Conservation (phyloP, 2,113 vertebrate species). For the Nothocercus nigrocapillus region DNA sequence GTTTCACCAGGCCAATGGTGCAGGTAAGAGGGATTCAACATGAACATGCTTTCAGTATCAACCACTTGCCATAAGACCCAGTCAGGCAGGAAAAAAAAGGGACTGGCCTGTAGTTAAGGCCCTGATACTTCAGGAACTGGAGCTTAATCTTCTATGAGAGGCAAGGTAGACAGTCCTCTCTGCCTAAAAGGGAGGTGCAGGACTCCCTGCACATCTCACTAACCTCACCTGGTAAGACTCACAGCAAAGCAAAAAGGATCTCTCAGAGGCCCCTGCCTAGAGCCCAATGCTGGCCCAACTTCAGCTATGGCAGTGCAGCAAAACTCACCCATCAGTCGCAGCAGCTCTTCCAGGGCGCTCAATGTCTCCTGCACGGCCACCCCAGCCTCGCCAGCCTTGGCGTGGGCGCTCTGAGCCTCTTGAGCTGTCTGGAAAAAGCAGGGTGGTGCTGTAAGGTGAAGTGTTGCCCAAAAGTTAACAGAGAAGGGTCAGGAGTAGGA, state of each 20-base stretch:
- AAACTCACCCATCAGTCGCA: slow-evolving; percentile 81
- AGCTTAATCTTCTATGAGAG: background rate
- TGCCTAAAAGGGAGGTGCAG: background rate
- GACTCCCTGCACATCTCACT: background rate
- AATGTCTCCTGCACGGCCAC: slow-evolving; percentile 74
- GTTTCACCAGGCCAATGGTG: background rate
- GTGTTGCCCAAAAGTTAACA: background rate
- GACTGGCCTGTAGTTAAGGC: background rate
- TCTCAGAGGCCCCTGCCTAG: background rate
- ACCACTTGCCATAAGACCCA: background rate
- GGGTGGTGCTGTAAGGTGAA: background rate
- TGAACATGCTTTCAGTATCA: background rate
- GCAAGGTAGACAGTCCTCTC: too few species aligned
- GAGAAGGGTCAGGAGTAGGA: background rate
- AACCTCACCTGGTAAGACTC: too few species aligned
- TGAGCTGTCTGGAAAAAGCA: slow-evolving; percentile 62
- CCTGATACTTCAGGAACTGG: background rate
- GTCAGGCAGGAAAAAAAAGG: too few species aligned
- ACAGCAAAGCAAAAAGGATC: background rate
- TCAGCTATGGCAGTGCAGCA: fast-evolving
- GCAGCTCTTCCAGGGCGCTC: slow-evolving; percentile 74
- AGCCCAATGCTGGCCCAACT: background rate
- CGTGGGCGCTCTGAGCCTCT: slow-evolving; percentile 67
- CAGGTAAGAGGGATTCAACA: background rate
- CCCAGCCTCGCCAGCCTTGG: slow-evolving; percentile 66